phyloP scores from a whole-genome alignment of 1,140 invertebrate genomes.

The Nautilus pompilius region DNA sequence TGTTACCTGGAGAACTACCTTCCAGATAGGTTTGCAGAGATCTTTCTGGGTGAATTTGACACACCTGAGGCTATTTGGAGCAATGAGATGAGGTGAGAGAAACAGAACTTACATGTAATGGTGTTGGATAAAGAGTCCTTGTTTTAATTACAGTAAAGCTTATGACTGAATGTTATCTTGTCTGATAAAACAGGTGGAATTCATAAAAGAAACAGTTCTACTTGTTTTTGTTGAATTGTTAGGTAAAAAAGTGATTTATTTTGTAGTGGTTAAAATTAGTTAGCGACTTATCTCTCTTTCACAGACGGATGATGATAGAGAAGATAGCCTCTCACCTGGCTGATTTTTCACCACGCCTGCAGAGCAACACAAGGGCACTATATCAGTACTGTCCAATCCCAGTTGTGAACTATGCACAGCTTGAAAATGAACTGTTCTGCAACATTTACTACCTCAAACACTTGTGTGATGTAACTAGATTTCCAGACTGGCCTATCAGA shows the following conservation, averaged over 20 bases:
- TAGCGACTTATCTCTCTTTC: constrained; percentile 22
- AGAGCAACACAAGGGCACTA: constrained; percentile 88
- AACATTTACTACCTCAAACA: constrained; percentile 98
- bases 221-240: no score
- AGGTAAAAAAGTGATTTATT: no score
- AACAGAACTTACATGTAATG: not conserved
- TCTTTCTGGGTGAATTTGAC: constrained; percentile 98
- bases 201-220: no score
- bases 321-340: constrained; percentile 94
- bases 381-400: constrained; percentile 98
- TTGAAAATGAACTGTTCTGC: constrained; percentile 96
- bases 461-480: constrained; percentile 84
- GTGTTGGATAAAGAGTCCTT: no score
- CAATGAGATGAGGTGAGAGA: constrained; percentile 61
- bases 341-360: constrained; percentile 90
- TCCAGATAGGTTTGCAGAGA: constrained; percentile 97
- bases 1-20: constrained; percentile 98
- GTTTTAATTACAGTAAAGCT: no score
- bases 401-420: constrained; percentile 88
- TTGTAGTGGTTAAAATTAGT: no score
- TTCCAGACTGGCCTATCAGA: constrained; percentile 95
- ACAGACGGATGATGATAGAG: constrained; percentile 87
- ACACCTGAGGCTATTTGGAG: constrained; percentile 93
- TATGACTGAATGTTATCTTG: no score
- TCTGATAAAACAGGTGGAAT: no score